Evolutionary conservation across 2,888 invertebrate genomes (phyloP).

Genomic region (Parnassius apollo): DNA sequence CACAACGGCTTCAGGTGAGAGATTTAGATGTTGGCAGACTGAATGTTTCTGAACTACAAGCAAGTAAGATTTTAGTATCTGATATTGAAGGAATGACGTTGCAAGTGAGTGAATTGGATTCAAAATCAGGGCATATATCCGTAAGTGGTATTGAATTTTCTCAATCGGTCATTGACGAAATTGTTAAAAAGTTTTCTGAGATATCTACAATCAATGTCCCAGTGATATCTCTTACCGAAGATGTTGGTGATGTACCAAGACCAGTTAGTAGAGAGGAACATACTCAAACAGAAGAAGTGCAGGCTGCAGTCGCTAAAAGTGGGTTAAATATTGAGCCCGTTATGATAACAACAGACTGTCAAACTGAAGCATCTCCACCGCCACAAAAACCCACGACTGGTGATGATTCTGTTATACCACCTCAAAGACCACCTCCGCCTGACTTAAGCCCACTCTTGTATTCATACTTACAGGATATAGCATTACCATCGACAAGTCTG

Average conservation of each 20-base stretch:
- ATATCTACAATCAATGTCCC: constrained; percentile 54
- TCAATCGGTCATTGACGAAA: constrained; percentile 84
- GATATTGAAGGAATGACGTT: constrained; percentile 89
- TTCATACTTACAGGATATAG: constrained; percentile 78
- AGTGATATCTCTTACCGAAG: constrained; percentile 33
- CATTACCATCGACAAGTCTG: constrained; percentile 72
- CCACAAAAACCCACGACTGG: constrained; percentile 40
- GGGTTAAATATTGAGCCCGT: constrained; percentile 31
- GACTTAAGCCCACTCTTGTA: constrained; percentile 72
- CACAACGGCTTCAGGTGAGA: constrained; percentile 85
- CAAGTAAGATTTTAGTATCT: constrained; percentile 89
- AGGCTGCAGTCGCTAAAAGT: constrained; percentile 32
- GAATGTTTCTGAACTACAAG: constrained; percentile 89
- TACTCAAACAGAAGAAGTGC: constrained; percentile 60
- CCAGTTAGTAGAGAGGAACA: constrained; percentile 65
- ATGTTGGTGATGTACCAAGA: constrained; percentile 41
- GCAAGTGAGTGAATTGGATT: constrained; percentile 86
- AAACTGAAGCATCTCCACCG: constrained; percentile 33
- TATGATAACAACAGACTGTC: constrained; percentile 16
- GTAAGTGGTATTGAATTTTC: constrained; percentile 86
- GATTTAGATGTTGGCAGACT: constrained; percentile 90
- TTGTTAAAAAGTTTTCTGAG: constrained; percentile 80
- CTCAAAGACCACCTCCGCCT: constrained; percentile 74
- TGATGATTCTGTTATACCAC: constrained; percentile 53
- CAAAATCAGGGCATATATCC: constrained; percentile 84